phyloP scores from a whole-genome alignment of 2,113 vertebrate genomes.

The Phasianus colchicus region DNA sequence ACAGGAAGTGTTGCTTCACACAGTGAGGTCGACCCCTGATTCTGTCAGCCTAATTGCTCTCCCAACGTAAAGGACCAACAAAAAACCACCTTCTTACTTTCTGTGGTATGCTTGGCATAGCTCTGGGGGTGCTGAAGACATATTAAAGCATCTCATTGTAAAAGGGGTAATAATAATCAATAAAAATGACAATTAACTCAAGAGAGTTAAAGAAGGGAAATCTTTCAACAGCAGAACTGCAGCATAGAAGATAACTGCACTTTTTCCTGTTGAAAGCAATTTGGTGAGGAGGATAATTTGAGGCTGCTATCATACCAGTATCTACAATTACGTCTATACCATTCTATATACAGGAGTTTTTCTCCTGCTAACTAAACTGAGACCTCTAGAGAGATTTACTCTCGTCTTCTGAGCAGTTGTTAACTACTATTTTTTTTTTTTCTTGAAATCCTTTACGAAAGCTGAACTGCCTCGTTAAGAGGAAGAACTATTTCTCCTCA shows the following conservation, averaged over 20 bases:
- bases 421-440: not conserved
- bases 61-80: not conserved
- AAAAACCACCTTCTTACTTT: too few species aligned
- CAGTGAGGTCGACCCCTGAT: not conserved
- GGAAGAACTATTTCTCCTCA: not conserved
- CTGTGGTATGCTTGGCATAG: not conserved
- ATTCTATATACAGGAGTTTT: not conserved
- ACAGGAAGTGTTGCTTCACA: conserved; percentile 4
- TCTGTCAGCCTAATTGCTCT: not conserved
- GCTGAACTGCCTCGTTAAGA: not conserved
- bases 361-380: not conserved
- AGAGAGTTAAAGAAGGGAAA: not conserved
- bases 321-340: not conserved
- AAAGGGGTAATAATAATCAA: not conserved
- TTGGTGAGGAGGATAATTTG: not conserved
- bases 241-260: not conserved
- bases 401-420: not conserved
- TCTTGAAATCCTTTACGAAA: not conserved
- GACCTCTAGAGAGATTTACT: conserved; percentile 33
- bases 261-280: not conserved
- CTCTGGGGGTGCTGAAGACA: not conserved
- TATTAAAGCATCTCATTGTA: not conserved
- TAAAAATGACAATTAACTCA: not conserved
- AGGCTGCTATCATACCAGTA: not conserved
- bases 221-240: not conserved